phyloP scores from a whole-genome alignment of 1,140 invertebrate genomes.

The Micrasema minimum region DNA sequence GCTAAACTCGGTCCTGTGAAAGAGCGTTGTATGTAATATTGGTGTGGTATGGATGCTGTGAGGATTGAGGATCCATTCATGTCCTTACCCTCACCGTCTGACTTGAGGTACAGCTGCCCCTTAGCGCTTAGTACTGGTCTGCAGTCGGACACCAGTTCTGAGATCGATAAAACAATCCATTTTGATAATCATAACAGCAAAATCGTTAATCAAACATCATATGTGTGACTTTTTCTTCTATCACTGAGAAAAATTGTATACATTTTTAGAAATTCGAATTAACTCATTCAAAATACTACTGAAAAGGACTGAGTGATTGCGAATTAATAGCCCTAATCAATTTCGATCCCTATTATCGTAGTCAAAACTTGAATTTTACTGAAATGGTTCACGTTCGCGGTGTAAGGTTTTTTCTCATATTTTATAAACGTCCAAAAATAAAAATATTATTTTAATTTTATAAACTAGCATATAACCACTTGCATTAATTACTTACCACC shows the following conservation, averaged over 20 bases:
- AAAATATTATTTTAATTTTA: too few species aligned
- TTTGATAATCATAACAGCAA: slow-evolving; percentile 4
- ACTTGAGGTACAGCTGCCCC: slow-evolving; percentile 83
- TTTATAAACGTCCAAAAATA: too few species aligned
- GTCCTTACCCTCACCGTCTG: slow-evolving; percentile 81
- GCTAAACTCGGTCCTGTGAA: too few species aligned
- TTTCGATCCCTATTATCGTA: neutral
- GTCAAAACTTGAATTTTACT: neutral
- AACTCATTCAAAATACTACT: neutral
- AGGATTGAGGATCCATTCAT: slow-evolving; percentile 35
- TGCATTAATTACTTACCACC: too few species aligned
- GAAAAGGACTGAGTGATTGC: neutral
- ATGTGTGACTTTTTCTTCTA: neutral
- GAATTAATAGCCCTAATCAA: neutral
- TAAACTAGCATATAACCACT: too few species aligned
- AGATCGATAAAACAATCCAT: slow-evolving; percentile 44
- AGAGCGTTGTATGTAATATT: too few species aligned
- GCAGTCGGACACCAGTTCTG: slow-evolving; percentile 68
- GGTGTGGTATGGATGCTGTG: slow-evolving; percentile 25
- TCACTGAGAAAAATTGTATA: neutral
- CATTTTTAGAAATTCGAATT: neutral
- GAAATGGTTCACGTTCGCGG: too few species aligned
- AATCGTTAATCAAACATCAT: neutral
- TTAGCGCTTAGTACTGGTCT: slow-evolving; percentile 73
- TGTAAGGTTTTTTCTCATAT: too few species aligned